These are phyloP conservation scores for Papilio protenor DNA, from an alignment of 2,888 invertebrate species.

Conservation along the genomic window DNA sequence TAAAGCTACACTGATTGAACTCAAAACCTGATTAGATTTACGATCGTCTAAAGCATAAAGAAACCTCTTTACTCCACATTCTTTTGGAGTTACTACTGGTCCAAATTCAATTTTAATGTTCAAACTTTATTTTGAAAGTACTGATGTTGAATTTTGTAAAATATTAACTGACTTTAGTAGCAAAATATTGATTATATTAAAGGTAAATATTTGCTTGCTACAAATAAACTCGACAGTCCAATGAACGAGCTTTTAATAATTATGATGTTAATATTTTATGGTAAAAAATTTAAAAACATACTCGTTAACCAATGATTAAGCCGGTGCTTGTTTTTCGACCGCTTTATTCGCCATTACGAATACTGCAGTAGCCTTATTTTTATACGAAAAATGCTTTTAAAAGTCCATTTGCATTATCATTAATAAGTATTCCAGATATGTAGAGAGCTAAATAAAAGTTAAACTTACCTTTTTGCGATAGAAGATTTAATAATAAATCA, in stretches of 20 bases:
- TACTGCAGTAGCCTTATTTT: neutral
- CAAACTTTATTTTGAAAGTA: neutral
- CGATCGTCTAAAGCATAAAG: neutral
- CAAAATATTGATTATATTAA: neutral
- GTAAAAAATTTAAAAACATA: neutral
- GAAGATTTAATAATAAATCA: too few species aligned
- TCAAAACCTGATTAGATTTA: constrained; percentile 37
- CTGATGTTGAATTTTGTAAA: neutral
- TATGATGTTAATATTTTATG: neutral
- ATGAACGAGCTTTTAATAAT: neutral
- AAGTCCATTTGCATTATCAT: neutral
- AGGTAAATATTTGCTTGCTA: neutral
- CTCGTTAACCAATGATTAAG: neutral
- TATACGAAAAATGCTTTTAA: constrained; percentile 1
- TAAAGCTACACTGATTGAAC: constrained; percentile 37
- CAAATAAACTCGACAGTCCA: neutral
- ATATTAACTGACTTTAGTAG: neutral
- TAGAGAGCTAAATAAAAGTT: neutral
- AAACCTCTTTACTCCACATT: neutral
- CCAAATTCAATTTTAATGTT: neutral
- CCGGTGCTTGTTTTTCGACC: neutral
- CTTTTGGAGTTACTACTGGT: neutral
- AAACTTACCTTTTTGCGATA: too few species aligned
- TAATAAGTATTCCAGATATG: neutral
- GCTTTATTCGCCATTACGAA: neutral